Evolutionary conservation across 1,140 invertebrate genomes (phyloP), one percentile per base, ranked within the genome.

Genomic region (Conopomorpha cramerella): DNA sequence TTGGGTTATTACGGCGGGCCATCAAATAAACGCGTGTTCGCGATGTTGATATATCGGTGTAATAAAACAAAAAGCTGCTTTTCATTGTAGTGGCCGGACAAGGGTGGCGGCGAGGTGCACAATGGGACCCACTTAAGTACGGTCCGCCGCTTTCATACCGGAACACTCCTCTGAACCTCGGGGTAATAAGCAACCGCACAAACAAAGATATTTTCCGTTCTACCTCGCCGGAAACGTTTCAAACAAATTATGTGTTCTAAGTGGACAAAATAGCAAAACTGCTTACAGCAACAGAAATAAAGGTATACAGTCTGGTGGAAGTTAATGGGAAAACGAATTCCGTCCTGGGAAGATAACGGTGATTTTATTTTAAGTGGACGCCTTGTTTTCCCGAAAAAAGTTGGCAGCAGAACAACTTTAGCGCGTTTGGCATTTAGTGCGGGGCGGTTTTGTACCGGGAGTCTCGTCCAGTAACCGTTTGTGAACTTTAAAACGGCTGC

Each of bases 121-220:
- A 64, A 66, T 66, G 38, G 52, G 34, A 41, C 30, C 48, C 56
- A 48, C 49, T 53, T 65, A 64, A 65, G 55, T 65, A 51, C 54
- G 58, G 55, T 59, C 60, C 47, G 46, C 38, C 48, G 47, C 49
- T 55, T 60, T 56, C 46, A 52, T 46, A 32, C 49, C 43, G 46
- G 45, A 56, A 51, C 51, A 63, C 57, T 60, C 60, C 55, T 48
- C 51, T 53, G 39, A 47, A 55, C 50, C 49, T 55, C n/a, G 45
- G 44, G 47, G 55, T 64, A 66, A 62, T 70, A 60, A 62, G 58
- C 61, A 55, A 55, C 57, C 56, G 51, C 40, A 41, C 57, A 57
- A 58, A 68, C 62, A 66, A 65, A 66, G 52, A 60, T 47, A 49
- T 54, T 55, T 53, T 46, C 49, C 53, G 53, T 52, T 66, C 34